A percentile compares a stretch with the other conserved stretches of the same genome.
Conservation (phyloP, 2,113 vertebrate species). For the Mus musculus region DNA sequence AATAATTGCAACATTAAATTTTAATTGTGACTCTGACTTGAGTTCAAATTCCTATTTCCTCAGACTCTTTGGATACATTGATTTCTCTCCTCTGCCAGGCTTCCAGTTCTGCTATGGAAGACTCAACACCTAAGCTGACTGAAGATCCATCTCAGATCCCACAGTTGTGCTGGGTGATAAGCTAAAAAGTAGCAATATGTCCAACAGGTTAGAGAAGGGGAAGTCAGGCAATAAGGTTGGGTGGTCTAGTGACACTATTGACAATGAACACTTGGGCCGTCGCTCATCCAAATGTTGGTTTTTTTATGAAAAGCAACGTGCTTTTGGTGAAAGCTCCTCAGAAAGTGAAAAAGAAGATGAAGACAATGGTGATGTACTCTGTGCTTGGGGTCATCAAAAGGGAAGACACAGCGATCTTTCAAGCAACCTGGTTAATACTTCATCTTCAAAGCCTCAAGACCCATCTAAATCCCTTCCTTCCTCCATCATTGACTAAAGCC, state of each 20-base stretch:
- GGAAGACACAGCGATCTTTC: neutral
- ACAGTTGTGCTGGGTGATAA: neutral
- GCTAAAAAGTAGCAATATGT: neutral
- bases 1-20: neutral
- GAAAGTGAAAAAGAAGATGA: conserved; percentile 92
- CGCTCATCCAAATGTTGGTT: too few relatives aligned
- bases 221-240: conserved; percentile 1
- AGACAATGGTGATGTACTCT: conserved; percentile 88
- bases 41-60: neutral
- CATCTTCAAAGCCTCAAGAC: conserved; percentile 78
- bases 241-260: conserved; percentile 5
- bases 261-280: conserved; percentile 4
- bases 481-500: conserved; percentile 63
- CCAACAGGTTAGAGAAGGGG: neutral
- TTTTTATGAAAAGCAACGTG: conserved; percentile 91
- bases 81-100: neutral
- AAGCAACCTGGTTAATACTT: conserved; percentile 52
- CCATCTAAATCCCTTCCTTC: conserved; percentile 75
- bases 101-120: neutral
- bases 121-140: neutral
- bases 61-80: neutral
- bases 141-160: neutral
- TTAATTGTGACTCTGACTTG: neutral
- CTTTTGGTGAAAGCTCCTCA: conserved; percentile 92
- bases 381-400: conserved; percentile 89